A percentile compares a stretch with the other conserved stretches of the same genome.
phyloP scores from a whole-genome alignment of 2,888 invertebrate species.

The Morpho achilles region DNA sequence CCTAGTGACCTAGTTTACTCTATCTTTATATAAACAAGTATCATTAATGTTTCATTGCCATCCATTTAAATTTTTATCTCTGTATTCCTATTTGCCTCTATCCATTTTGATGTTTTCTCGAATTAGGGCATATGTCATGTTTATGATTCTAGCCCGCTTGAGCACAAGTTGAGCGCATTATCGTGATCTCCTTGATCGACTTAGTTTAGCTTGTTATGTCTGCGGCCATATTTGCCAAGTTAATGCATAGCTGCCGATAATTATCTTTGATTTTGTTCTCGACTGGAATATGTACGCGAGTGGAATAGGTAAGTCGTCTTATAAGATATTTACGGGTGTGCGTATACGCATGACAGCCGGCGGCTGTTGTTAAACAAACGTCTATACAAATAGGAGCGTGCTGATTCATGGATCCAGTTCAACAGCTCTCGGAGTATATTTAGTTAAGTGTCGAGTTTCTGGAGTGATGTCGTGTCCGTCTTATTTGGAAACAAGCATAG shows the following conservation, averaged over 20 bases:
- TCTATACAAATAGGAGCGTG: constrained; percentile 19
- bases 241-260: constrained; percentile 15
- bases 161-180: not conserved
- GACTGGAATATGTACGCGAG: constrained; percentile 15
- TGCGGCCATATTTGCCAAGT: constrained; percentile 12
- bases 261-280: constrained; percentile 15
- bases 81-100: not conserved
- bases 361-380: constrained; percentile 23
- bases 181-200: constrained; percentile 15
- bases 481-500: constrained; percentile 8
- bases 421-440: constrained; percentile 20
- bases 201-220: constrained; percentile 2
- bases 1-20: constrained; percentile 13
- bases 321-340: constrained; percentile 18
- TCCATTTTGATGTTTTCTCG: not conserved
- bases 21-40: constrained; percentile 13
- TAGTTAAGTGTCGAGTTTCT: constrained; percentile 24
- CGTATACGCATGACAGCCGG: constrained; percentile 18
- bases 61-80: constrained; percentile 1
- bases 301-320: constrained; percentile 13
- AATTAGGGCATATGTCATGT: constrained; percentile 2
- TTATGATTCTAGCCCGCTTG: constrained; percentile 1
- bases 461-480: constrained; percentile 15
- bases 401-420: constrained; percentile 24
- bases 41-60: constrained; percentile 8